phyloP scores from a whole-genome alignment of 1,140 invertebrate genomes.

The Leptonema lineaticorne region DNA sequence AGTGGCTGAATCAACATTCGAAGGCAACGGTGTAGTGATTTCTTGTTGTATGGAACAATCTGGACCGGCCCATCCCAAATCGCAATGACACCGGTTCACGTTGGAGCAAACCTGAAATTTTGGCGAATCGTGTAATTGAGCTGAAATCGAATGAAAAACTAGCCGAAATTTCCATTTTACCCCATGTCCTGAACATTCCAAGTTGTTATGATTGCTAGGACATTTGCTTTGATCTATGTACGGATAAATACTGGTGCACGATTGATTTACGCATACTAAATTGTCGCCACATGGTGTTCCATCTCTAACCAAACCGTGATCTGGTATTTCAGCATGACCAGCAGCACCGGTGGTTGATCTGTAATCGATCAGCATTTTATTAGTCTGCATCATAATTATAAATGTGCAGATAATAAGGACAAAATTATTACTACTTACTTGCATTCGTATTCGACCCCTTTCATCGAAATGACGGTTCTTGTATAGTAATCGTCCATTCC shows the following conservation, averaged over 20 bases:
- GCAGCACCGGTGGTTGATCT: conserved; percentile 71
- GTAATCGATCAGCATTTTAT: too few species aligned
- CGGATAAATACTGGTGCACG: conserved; percentile 80
- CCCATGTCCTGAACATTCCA: conserved; percentile 91
- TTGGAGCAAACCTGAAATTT: conserved; percentile 87
- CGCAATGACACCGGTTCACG: conserved; percentile 87
- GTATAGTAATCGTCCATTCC: conserved; percentile 80
- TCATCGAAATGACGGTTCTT: conserved; percentile 82
- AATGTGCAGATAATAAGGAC: not conserved
- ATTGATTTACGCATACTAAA: conserved; percentile 90
- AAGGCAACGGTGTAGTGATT: conserved; percentile 59
- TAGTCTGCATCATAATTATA: too few species aligned
- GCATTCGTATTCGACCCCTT: conserved; percentile 85
- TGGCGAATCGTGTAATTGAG: not conserved
- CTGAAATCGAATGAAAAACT: not conserved
- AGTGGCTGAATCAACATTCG: conserved; percentile 48
- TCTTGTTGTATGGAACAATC: conserved; percentile 83
- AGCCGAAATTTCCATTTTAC: conserved; percentile 53
- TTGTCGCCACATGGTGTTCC: conserved; percentile 90
- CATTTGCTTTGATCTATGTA: conserved; percentile 83
- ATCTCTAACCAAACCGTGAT: conserved; percentile 79
- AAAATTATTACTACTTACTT: conserved; percentile 69
- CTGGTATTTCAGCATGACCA: conserved; percentile 64
- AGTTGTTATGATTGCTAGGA: conserved; percentile 82
- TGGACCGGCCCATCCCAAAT: conserved; percentile 81